Evolutionary conservation across 1,140 invertebrate genomes (phyloP).

Genomic region (Drosophila ficusphila): DNA sequence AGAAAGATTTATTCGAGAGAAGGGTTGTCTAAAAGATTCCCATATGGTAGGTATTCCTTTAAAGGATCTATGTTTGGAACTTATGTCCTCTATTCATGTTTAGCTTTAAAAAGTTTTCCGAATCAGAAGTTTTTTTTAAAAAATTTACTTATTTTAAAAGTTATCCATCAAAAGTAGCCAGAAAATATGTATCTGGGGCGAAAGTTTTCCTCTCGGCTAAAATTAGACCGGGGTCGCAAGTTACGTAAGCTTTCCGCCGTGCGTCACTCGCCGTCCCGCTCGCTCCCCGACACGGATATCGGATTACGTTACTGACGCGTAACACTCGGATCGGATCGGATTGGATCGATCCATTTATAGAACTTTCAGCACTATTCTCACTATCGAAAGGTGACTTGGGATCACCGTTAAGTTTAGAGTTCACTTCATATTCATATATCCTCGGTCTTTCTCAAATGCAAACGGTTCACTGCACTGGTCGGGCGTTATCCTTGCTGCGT

Average conservation of each 20-base stretch:
- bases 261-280: conserved; percentile 45
- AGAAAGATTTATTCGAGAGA: too few species aligned
- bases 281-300: conserved; percentile 47
- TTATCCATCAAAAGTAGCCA: too few species aligned
- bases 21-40: too few species aligned
- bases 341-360: conserved; percentile 66
- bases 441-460: conserved; percentile 24
- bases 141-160: not conserved
- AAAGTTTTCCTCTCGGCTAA: conserved; percentile 38
- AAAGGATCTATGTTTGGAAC: not conserved
- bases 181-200: conserved; percentile 37
- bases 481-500: conserved; percentile 48
- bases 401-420: conserved; percentile 30
- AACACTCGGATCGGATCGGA: conserved; percentile 37
- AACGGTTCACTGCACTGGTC: conserved; percentile 61
- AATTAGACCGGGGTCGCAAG: conserved; percentile 39
- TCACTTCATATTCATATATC: conserved; percentile 37
- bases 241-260: conserved; percentile 56
- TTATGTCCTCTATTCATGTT: too few species aligned
- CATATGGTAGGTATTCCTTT: not conserved
- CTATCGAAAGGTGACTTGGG: conserved; percentile 21
- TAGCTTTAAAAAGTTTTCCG: too few species aligned
- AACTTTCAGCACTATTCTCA: conserved; percentile 32
- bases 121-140: too few species aligned
- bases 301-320: conserved; percentile 61